These are phyloP conservation scores for Geodia barretti DNA, from an alignment of 37 sponge, comb jelly and placozoan species.

Conservation along the genomic window DNA sequence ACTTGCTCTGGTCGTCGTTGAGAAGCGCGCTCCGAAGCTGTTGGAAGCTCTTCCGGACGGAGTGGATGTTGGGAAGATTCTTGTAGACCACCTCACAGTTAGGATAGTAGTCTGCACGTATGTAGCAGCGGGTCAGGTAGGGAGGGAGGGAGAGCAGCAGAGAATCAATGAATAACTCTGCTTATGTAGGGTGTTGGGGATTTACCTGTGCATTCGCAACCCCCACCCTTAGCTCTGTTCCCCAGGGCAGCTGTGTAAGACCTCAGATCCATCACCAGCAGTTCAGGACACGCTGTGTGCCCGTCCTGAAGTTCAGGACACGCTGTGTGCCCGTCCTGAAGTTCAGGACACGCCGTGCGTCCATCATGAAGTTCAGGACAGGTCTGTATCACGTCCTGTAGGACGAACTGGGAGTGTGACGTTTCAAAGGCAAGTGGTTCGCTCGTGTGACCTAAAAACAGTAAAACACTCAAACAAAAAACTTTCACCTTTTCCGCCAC, in stretches of 20 bases:
- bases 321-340: background rate
- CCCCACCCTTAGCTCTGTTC: constrained; percentile 92
- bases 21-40: constrained; percentile 50
- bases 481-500: background rate
- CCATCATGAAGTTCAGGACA: background rate
- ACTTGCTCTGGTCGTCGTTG: constrained; percentile 41
- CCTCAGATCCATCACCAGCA: constrained; percentile 80
- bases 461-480: too few relatives aligned
- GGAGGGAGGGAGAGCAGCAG: constrained; percentile 9
- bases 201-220: constrained; percentile 78
- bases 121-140: background rate
- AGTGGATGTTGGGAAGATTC: constrained; percentile 87
- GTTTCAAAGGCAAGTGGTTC: too few relatives aligned
- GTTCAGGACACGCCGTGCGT: background rate
- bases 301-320: background rate
- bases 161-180: background rate
- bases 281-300: background rate
- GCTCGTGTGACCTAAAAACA: too few relatives aligned
- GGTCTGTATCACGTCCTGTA: too few relatives aligned
- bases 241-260: constrained; percentile 88
- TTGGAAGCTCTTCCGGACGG: constrained; percentile 82
- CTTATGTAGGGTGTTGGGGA: too few relatives aligned
- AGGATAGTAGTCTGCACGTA: constrained; percentile 78
- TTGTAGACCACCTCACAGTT: constrained; percentile 83
- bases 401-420: too few relatives aligned